Base-by-base conservation (phyloP, 1,140 invertebrate species). In the Cotesia vestalis region DNA sequence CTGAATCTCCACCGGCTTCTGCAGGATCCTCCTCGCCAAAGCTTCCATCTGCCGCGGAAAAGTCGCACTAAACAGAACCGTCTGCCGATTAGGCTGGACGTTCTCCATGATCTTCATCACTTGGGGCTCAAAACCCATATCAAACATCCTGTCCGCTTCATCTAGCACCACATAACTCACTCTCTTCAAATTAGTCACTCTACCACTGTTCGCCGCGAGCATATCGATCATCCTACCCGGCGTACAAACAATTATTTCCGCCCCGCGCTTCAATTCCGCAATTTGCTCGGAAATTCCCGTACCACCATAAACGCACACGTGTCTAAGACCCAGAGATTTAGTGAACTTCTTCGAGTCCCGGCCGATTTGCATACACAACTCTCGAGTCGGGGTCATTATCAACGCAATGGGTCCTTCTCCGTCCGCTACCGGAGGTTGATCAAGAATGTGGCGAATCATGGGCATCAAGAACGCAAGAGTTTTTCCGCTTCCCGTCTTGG, bases 141-240 rank as follows among this genome's bases (percentile, higher is more conserved):
- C 98, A 83, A 99, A 99, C 98, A 99, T 99, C 46, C 98, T 88
- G 86, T 99, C 98, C 1, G 98, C 98, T 87, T 99, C 98, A 86
- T 99, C 98, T 2, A 99, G 85, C 0, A 99, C 98, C 40, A 99
- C 91, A 83, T 99, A 99, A 0, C 98, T 99, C 35, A 98, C 96
- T 46, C 98, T 87, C 34, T 94, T 89, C 46, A 99, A 87, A 89
- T 99, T 99, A 0, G 98, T 99, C 0, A 99, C 98, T 75, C 96
- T 90, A 0, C 97, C 98, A 70, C 93, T 96, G 84, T 99, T 99
- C 4, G 98, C 98, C 0, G 97, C 96, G 64, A 99, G 85, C 97
- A 99, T 99, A 84, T 99, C 98, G 79, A 99, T 99, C 98, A 99
- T 99, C 75, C 98, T 90, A 0, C 98, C 98, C 0, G 98, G 98